phyloP scores from a whole-genome alignment of 2,113 vertebrate genomes.

The Pangasianodon gigas region DNA sequence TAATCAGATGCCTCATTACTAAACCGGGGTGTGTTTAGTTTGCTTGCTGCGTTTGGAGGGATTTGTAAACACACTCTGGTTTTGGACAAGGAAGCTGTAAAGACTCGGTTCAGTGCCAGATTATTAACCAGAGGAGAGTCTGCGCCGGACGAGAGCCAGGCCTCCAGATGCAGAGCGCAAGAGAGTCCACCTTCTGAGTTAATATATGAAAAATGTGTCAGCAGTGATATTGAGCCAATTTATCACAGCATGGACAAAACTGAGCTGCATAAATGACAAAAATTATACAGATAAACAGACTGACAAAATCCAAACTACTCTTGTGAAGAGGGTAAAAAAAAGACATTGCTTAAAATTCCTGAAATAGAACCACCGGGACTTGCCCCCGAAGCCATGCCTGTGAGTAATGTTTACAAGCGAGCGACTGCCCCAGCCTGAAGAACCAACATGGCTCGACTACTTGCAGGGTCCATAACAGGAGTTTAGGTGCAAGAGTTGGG shows the following conservation, averaged over 20 bases:
- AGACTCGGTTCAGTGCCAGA: neutral
- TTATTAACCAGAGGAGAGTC: slow-evolving; percentile 5
- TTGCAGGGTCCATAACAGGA: neutral
- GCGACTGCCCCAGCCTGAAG: neutral
- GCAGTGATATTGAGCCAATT: neutral
- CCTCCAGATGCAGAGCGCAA: slow-evolving; percentile 17
- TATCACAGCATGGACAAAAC: neutral
- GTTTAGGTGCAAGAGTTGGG: neutral
- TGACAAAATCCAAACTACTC: neutral
- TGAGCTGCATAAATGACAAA: neutral
- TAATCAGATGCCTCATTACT: slow-evolving; percentile 29
- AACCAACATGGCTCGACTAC: neutral
- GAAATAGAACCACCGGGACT: neutral
- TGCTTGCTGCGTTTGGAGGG: neutral
- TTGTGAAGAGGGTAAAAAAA: neutral
- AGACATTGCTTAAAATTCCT: neutral
- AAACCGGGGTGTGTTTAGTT: neutral
- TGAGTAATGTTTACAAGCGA: neutral
- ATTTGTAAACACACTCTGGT: slow-evolving; percentile 25
- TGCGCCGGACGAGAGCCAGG: neutral
- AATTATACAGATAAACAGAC: neutral
- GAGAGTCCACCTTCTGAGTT: neutral
- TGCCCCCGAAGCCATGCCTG: neutral
- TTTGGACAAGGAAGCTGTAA: slow-evolving; percentile 11
- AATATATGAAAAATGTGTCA: neutral